Evolutionary conservation across 2,797 vertebrate genomes (phyloP).

Genomic region (Dendrocincla tyrannina): DNA sequence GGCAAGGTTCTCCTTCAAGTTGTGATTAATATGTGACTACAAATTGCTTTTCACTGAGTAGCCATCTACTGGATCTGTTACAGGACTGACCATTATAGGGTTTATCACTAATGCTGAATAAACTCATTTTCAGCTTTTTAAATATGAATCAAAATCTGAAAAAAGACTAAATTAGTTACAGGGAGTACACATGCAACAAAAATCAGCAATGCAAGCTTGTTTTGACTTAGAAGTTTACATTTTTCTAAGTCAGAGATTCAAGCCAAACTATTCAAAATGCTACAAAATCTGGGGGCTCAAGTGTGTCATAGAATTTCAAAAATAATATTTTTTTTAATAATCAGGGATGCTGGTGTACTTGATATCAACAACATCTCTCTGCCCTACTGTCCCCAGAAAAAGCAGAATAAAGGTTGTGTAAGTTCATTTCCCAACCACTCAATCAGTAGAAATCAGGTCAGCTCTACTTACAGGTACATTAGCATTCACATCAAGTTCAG

Average conservation of each 20-base stretch:
- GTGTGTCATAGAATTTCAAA: not conserved
- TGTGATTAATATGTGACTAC: not conserved
- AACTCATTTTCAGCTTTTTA: not conserved
- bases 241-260: not conserved
- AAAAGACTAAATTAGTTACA: not conserved
- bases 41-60: not conserved
- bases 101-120: not conserved
- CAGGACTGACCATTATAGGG: not conserved
- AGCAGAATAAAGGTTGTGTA: not conserved
- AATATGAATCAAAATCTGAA: not conserved
- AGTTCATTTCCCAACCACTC: not conserved
- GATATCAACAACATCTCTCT: not conserved
- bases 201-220: not conserved
- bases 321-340: not conserved
- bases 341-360: not conserved
- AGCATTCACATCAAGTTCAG: constrained; percentile 46
- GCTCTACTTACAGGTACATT: not conserved
- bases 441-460: constrained; percentile 45
- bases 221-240: not conserved
- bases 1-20: not conserved
- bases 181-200: not conserved
- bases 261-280: not conserved
- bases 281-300: not conserved
- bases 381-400: not conserved
- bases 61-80: not conserved